Conservation (phyloP, 2,797 vertebrate species). For the Coilia nasus region DNA sequence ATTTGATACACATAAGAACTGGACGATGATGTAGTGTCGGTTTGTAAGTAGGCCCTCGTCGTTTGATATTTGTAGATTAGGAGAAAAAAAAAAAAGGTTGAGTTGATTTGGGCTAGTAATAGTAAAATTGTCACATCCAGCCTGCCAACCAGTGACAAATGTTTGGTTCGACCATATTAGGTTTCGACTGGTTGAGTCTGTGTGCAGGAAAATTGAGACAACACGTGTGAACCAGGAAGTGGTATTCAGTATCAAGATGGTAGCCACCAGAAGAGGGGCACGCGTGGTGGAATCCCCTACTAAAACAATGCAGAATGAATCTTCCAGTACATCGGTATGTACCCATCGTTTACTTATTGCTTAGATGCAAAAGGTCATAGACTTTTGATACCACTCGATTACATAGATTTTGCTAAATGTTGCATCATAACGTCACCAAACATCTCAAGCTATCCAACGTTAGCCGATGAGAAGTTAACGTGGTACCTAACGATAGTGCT, state of each 20-base stretch:
- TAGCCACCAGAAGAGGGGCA: constrained; percentile 75
- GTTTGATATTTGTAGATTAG: no score
- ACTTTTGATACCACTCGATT: not conserved
- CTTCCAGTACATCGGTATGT: constrained; percentile 58
- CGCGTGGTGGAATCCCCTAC: constrained; percentile 57
- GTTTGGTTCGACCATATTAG: not conserved
- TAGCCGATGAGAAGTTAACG: not conserved
- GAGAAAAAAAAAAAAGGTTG: no score
- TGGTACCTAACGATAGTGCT: not conserved
- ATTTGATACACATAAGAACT: no score
- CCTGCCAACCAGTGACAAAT: no score
- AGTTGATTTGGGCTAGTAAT: no score
- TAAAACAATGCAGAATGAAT: constrained; percentile 45
- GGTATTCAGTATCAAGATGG: constrained; percentile 69
- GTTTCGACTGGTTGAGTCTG: constrained; percentile 47
- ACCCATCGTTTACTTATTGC: not conserved
- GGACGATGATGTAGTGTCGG: no score
- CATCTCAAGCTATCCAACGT: not conserved
- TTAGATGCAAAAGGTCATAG: not conserved
- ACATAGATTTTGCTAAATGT: not conserved
- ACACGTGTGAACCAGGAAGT: constrained; percentile 57
- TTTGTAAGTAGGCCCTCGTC: no score
- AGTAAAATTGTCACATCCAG: no score
- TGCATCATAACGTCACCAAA: not conserved
- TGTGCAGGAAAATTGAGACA: not conserved